Evolutionary conservation across 2,113 vertebrate species (phyloP).

Genomic region (Leptobrachium leishanense): DNA sequence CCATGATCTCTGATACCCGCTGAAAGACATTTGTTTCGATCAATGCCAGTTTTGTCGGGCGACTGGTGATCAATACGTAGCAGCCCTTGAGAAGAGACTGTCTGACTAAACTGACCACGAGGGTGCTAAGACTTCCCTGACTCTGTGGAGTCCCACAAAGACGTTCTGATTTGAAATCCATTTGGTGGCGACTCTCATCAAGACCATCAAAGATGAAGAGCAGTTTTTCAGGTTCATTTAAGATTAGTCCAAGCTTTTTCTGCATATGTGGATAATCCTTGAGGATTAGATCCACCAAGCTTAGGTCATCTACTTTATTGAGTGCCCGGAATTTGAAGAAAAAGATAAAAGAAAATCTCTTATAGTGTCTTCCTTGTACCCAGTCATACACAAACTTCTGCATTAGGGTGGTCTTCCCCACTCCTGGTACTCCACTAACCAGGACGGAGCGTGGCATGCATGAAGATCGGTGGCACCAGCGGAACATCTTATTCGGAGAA

Average conservation of each 20-base stretch:
- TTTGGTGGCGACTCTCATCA: slow-evolving; percentile 53
- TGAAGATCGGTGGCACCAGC: slow-evolving; percentile 15
- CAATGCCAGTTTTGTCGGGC: slow-evolving; percentile 24
- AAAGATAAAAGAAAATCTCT: slow-evolving; percentile 55
- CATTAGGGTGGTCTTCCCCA: slow-evolving; percentile 68
- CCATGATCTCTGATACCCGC: slow-evolving; percentile 56
- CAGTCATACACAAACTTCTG: slow-evolving; percentile 56
- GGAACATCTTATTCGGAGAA: slow-evolving; percentile 27
- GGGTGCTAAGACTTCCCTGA: slow-evolving; percentile 39
- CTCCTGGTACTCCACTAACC: slow-evolving; percentile 63
- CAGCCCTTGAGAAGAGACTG: slow-evolving; percentile 62
- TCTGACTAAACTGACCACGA: slow-evolving; percentile 64
- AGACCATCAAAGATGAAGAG: slow-evolving; percentile 72
- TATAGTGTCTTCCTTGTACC: slow-evolving; percentile 19
- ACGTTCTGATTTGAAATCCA: slow-evolving; percentile 44
- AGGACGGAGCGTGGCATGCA: slow-evolving; percentile 42
- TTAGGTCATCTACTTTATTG: slow-evolving; percentile 26
- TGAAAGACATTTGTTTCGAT: slow-evolving; percentile 40
- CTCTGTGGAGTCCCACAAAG: slow-evolving; percentile 51
- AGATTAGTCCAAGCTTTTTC: slow-evolving; percentile 13
- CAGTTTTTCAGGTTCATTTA: slow-evolving; percentile 57
- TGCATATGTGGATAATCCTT: slow-evolving; percentile 41
- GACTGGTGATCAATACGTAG: slow-evolving; percentile 60
- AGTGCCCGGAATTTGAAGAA: slow-evolving; percentile 59
- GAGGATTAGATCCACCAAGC: slow-evolving; percentile 56